Evolutionary conservation across 2,888 invertebrate genomes (phyloP), one percentile per base, ranked within the genome.

Genomic region (Drosophila recens): DNA sequence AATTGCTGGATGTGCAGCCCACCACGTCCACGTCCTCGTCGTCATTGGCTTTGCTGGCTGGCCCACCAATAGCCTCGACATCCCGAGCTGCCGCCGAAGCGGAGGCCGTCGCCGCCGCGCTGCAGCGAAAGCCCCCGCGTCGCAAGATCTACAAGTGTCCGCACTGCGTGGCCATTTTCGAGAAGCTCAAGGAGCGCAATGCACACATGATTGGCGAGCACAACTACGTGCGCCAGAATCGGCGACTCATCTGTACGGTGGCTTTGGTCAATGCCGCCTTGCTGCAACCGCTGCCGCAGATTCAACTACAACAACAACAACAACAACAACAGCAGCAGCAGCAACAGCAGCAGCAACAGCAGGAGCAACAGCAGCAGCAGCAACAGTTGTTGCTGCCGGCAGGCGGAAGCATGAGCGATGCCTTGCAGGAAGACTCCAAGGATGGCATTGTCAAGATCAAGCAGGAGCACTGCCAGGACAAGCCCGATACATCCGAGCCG

Each of bases 81-180:
- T 77, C 89, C 0, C 49, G 84, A 46, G 82, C 80, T 13, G 79
- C 82, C n/a, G 81, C 80, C 53, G 79, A 71, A 64, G 80, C 79
- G 40, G 87, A 70, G 51, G 89, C 82, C 10, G 79, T 82, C 33
- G 76, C 83, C 38, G 62, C 75, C 10, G 80, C 75, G 4, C 23
- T 74, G 51, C 86, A 82, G n/a, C 67, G 78, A 2, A 79, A 89
- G 49, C 74, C 81, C 42, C 70, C 79, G 42, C 91, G 91, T 36
- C 90, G 90, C 58, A 92, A 92, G 78, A 87, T 91, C 10, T 93
- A 92, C 69, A 91, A 91, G 63, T 93, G 93, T 67, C 87, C 91
- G 2, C 92, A 93, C 54, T 93, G 93, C 58, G 86, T 84, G 42
- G 85, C 85, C 10, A 86, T 91, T 38, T 93, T 92, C 54, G 84